Evolutionary conservation across 2,113 vertebrate genomes (phyloP).

Genomic region (Platycercus adscitus): DNA sequence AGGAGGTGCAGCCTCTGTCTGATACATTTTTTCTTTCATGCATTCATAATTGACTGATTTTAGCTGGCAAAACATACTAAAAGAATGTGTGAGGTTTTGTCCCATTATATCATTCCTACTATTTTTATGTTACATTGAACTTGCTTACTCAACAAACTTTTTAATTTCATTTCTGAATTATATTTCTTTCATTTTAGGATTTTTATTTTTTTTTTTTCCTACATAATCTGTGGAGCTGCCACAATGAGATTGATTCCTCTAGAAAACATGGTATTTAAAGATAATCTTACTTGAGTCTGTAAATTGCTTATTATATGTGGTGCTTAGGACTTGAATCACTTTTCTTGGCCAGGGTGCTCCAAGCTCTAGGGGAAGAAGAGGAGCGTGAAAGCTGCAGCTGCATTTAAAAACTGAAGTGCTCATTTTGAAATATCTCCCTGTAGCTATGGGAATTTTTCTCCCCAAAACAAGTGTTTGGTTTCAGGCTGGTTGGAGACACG

Average conservation of each 20-base stretch:
- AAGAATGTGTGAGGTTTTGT: neutral
- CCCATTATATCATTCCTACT: neutral
- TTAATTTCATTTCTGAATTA: neutral
- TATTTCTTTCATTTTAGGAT: neutral
- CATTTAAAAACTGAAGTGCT: constrained; percentile 44
- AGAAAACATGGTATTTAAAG: constrained; percentile 35
- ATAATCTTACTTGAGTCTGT: constrained; percentile 35
- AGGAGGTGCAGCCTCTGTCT: neutral
- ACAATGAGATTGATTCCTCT: neutral
- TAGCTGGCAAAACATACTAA: neutral
- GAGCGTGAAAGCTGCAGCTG: constrained; percentile 29
- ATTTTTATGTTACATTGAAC: neutral
- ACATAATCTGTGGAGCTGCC: neutral
- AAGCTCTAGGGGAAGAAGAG: constrained; percentile 19
- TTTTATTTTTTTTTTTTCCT: no score
- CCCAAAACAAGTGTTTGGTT: constrained; percentile 52
- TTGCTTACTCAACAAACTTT: neutral
- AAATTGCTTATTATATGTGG: constrained; percentile 43
- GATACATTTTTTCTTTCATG: neutral
- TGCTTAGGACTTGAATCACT: constrained; percentile 24
- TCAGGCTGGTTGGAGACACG: constrained; percentile 24
- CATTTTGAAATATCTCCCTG: constrained; percentile 24
- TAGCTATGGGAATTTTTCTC: constrained; percentile 38
- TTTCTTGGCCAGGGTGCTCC: constrained; percentile 36
- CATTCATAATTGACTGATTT: neutral